Percentiles rank a stretch among this genome's conserved stretches.
Conservation (phyloP, 2,113 vertebrate genomes). For the Athene cunicularia region DNA sequence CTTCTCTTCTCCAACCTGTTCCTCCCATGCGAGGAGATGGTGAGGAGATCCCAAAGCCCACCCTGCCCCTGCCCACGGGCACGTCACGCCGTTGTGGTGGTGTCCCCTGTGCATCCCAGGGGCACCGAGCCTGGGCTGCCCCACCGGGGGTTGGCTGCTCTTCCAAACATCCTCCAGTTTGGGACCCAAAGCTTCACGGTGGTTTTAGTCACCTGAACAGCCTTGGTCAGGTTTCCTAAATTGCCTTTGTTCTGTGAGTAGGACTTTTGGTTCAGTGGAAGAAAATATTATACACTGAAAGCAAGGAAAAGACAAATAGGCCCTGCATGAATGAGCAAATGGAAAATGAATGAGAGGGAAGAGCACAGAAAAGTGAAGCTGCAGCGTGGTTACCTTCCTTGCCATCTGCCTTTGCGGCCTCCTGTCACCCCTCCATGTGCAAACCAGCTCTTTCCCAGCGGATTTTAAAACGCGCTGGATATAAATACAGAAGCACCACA, state of each 20-base stretch:
- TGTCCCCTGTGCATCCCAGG: no score
- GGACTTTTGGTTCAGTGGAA: neutral
- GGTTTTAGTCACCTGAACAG: neutral
- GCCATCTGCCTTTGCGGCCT: neutral
- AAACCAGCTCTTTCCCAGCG: neutral
- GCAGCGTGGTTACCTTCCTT: neutral
- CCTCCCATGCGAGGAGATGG: neutral
- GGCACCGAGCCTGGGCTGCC: neutral
- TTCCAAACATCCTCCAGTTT: neutral
- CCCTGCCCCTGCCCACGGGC: accelerated
- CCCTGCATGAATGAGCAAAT: neutral
- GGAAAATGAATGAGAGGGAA: neutral
- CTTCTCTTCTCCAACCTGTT: neutral
- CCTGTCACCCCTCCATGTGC: neutral
- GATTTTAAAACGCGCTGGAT: neutral
- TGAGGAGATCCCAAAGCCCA: neutral
- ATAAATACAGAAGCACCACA: neutral
- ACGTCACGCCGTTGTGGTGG: accelerated
- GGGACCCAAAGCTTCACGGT: neutral
- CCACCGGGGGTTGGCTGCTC: neutral
- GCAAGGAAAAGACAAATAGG: neutral
- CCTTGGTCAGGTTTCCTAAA: neutral
- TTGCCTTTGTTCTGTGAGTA: neutral
- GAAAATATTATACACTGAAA: neutral
- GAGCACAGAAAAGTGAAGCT: accelerated